phyloP scores from a whole-genome alignment of 1,140 invertebrate species.

The Cydia pomonella region DNA sequence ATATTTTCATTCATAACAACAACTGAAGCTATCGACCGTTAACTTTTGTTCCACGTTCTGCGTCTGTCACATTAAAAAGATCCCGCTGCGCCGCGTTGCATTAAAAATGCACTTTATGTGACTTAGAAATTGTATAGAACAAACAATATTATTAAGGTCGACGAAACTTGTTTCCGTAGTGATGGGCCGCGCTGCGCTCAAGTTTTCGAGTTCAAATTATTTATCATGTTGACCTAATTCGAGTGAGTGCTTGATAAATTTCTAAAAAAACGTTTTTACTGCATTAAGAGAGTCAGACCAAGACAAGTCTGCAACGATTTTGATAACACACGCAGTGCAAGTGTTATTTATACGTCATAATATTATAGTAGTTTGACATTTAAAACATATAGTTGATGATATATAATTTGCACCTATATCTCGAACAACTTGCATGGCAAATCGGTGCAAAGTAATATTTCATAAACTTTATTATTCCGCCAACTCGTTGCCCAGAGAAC shows the following conservation, averaged over 20 bases:
- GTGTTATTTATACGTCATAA: too few species aligned
- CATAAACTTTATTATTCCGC: too few species aligned
- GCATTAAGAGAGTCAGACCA: too few species aligned
- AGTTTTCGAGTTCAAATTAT: neutral
- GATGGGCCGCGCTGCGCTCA: neutral
- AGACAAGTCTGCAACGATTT: too few species aligned
- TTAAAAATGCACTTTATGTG: constrained; percentile 18
- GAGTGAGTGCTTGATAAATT: neutral
- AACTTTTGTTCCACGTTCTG: neutral
- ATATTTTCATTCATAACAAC: neutral
- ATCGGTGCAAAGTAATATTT: too few species aligned
- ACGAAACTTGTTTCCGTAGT: neutral
- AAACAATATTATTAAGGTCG: constrained; percentile 11
- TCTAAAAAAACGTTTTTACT: too few species aligned
- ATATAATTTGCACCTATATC: too few species aligned
- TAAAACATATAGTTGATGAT: too few species aligned
- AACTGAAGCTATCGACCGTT: neutral
- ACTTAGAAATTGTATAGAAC: constrained; percentile 19
- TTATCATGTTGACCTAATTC: neutral
- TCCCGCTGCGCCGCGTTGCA: constrained; percentile 7
- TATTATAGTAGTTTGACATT: too few species aligned
- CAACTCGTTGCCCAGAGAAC: too few species aligned
- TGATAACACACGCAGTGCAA: too few species aligned
- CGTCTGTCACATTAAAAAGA: constrained; percentile 9
- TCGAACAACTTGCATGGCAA: too few species aligned